These are phyloP conservation scores for Ptilodon capucinus DNA, from an alignment of 2,888 invertebrate species.

Conservation along the genomic window DNA sequence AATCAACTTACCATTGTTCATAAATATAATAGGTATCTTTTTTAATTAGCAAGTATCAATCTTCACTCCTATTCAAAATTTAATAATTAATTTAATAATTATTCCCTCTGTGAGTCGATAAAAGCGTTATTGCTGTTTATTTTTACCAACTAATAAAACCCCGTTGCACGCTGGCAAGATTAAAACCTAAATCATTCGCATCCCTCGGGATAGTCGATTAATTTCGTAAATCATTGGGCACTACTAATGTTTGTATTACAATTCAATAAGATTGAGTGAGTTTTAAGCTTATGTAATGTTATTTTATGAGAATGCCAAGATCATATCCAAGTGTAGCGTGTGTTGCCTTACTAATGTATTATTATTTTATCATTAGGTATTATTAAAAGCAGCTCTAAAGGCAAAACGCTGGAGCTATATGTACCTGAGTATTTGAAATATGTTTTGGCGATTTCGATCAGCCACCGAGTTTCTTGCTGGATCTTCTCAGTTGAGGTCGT, in stretches of 20 bases:
- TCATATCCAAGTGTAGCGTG: not conserved
- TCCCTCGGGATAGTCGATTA: slow-evolving; percentile 39
- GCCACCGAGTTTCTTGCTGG: not conserved
- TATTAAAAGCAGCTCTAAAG: too few relatives aligned
- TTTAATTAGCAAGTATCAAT: too few relatives aligned
- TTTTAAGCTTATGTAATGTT: not conserved
- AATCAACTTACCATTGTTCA: too few relatives aligned
- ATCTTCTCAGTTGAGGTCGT: too few relatives aligned
- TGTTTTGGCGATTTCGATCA: too few relatives aligned
- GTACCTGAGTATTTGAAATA: not conserved
- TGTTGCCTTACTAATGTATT: too few relatives aligned
- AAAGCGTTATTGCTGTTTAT: slow-evolving; percentile 25
- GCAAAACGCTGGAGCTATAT: not conserved
- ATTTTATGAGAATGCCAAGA: not conserved
- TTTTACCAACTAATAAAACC: slow-evolving; percentile 29
- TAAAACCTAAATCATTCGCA: slow-evolving; percentile 54
- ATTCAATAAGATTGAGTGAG: not conserved
- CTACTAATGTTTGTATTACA: slow-evolving; percentile 21
- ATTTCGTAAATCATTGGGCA: slow-evolving; percentile 34
- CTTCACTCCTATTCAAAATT: not conserved
- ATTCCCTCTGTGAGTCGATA: not conserved
- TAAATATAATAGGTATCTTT: too few relatives aligned
- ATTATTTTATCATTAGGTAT: too few relatives aligned
- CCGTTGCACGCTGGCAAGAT: slow-evolving; percentile 33
- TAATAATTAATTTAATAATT: not conserved